These are phyloP conservation scores for Ophion ellenae DNA, from an alignment of 2,888 invertebrate genomes.

Conservation along the genomic window DNA sequence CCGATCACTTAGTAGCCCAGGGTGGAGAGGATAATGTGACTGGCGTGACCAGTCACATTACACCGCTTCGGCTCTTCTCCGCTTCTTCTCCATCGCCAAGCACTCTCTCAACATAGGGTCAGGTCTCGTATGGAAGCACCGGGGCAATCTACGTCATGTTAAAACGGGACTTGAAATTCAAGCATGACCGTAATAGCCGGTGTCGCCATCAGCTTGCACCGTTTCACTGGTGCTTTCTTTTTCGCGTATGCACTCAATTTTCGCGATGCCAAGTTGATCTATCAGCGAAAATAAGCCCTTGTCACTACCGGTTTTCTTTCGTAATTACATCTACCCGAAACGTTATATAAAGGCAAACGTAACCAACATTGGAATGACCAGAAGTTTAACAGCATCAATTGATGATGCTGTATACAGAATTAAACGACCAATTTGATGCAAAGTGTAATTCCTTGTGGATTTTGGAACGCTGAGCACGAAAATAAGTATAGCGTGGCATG, in stretches of 20 bases:
- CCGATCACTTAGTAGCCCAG: slow-evolving; percentile 34
- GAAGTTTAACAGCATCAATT: too few species aligned
- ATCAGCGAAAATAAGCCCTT: slow-evolving; percentile 12
- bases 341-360: too few species aligned
- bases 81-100: slow-evolving; percentile 7
- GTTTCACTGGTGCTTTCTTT: background rate
- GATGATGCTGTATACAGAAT: too few species aligned
- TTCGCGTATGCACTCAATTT: background rate
- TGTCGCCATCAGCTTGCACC: slow-evolving; percentile 44
- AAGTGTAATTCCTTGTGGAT: too few species aligned
- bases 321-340: slow-evolving; percentile 23
- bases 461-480: too few species aligned
- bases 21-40: slow-evolving; percentile 41
- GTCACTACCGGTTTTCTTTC: background rate
- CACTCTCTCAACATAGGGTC: slow-evolving; percentile 32
- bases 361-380: too few species aligned
- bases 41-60: slow-evolving; percentile 22
- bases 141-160: slow-evolving; percentile 22
- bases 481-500: too few species aligned
- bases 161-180: slow-evolving; percentile 76
- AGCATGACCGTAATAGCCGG: slow-evolving; percentile 73
- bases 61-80: slow-evolving; percentile 1
- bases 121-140: slow-evolving; percentile 67
- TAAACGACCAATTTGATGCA: too few species aligned
- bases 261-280: background rate